Base-by-base conservation (phyloP, 2,113 vertebrate species). In the Hippotragus niger region DNA sequence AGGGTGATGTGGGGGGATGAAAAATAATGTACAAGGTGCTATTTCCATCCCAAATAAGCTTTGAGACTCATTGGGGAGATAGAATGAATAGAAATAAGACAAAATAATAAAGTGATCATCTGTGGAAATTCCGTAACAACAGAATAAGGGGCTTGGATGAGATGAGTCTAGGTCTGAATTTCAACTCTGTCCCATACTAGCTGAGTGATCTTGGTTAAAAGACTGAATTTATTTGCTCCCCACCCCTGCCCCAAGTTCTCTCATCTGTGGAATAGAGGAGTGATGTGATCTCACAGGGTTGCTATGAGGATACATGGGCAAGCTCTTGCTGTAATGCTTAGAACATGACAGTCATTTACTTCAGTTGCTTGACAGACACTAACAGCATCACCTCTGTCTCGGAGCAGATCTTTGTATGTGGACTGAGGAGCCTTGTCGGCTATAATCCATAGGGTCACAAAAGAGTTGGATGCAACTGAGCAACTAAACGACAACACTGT, bases 281-380 rank as follows among this genome's bases (percentile, higher is more conserved):
- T 55, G 58, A 45, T 67, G 23, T 23, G 25, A 81, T 53, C 17
- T 23, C 58, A 1, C 13, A 60, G 53, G 7, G 36, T 31, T 62
- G 29, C 40, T 50, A 33, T 23, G 45, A 84, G 60, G 21, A 82
- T 58, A 3, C 9, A 13, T 36, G 47, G 19, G 47, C 64, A 78
- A 86, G 50, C 80, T 81, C 58, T 90, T 74, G 78, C 31, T 84
- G 60, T 6, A 71, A 10, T 60, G 95, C 83, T 93, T 64, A 89
- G 84, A 87, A 50, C 11, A 57, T 45, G 21, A 80, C 6, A 33
- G 52, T 52, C 88, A 19, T 58, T 62, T 12, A 71, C 29, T 71
- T 84, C 31, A 40, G 55, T 81, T 45, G 67, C 12, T 71, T 60
- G 67, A 74, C 60, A 62, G 64, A n/a, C 62, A 55, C 2, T 85